phyloP scores from a whole-genome alignment of 2,888 invertebrate genomes.

The Cosmia trapezina region DNA sequence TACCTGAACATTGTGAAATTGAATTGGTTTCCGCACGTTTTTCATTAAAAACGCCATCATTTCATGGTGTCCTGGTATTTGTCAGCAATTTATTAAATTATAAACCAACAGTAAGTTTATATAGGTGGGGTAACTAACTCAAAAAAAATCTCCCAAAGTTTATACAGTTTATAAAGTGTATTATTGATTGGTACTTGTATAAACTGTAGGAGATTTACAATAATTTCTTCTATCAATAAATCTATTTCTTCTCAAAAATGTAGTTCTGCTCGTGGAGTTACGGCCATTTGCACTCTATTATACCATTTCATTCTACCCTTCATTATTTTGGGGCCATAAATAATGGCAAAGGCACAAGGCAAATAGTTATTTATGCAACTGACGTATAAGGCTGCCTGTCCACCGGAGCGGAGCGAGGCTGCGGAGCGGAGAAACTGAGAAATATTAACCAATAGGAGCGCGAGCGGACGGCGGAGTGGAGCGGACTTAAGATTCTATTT shows the following conservation, averaged over 20 bases:
- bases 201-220: neutral
- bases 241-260: neutral
- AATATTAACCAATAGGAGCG: no score
- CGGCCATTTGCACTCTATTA: neutral
- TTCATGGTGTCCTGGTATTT: conserved; percentile 31
- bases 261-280: neutral
- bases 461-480: no score
- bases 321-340: neutral
- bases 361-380: no score
- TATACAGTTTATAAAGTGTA: no score
- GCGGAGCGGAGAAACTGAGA: no score
- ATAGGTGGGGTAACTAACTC: neutral
- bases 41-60: conserved; percentile 38
- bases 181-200: neutral
- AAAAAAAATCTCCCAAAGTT: neutral
- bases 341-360: no score
- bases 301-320: neutral
- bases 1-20: conserved; percentile 56
- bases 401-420: no score
- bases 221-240: neutral
- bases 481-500: no score
- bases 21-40: conserved; percentile 54
- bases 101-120: neutral
- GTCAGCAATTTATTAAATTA: conserved; percentile 1
- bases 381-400: no score